Conservation (phyloP, 2,888 invertebrate genomes). For the Atrina japonica region DNA sequence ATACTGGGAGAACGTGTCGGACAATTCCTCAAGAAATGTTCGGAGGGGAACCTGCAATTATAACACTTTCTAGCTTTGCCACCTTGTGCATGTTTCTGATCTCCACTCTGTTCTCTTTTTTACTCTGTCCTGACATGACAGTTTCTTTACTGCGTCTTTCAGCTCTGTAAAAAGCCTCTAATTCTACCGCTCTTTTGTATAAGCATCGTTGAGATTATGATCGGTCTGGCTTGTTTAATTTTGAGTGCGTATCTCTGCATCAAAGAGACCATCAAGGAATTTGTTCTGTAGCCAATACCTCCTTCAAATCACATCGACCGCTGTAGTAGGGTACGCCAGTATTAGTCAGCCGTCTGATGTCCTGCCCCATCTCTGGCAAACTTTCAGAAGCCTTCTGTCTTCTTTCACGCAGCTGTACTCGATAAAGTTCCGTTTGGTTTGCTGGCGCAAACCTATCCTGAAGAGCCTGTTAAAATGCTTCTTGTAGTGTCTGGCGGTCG, state of each 20-base stretch:
- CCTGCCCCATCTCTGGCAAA: conserved; percentile 35
- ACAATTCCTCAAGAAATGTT: not conserved
- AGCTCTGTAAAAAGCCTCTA: conserved; percentile 13
- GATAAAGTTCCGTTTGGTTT: conserved; percentile 39
- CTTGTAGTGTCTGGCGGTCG: conserved; percentile 1
- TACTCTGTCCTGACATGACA: not conserved
- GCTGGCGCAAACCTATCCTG: conserved; percentile 33
- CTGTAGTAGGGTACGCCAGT: conserved; percentile 26
- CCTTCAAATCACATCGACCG: conserved; percentile 27
- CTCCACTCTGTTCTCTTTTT: not conserved
- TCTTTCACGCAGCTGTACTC: conserved; percentile 38
- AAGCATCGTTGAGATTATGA: conserved; percentile 28
- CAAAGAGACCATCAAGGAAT: conserved; percentile 26
- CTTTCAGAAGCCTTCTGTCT: conserved; percentile 31
- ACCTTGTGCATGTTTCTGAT: not conserved
- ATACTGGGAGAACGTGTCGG: not conserved
- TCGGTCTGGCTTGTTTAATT: conserved; percentile 28
- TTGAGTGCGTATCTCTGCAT: conserved; percentile 24
- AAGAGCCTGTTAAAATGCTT: conserved; percentile 12
- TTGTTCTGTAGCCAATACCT: conserved; percentile 28
- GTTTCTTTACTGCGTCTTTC: conserved; percentile 11
- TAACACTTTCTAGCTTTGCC: not conserved
- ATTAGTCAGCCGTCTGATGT: conserved; percentile 25
- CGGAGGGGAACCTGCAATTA: not conserved
- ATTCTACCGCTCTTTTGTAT: conserved; percentile 28